Percentiles rank a stretch among this genome's conserved stretches.
phyloP scores from a whole-genome alignment of 2,797 vertebrate species.

The Hephaestus fuliginosus region DNA sequence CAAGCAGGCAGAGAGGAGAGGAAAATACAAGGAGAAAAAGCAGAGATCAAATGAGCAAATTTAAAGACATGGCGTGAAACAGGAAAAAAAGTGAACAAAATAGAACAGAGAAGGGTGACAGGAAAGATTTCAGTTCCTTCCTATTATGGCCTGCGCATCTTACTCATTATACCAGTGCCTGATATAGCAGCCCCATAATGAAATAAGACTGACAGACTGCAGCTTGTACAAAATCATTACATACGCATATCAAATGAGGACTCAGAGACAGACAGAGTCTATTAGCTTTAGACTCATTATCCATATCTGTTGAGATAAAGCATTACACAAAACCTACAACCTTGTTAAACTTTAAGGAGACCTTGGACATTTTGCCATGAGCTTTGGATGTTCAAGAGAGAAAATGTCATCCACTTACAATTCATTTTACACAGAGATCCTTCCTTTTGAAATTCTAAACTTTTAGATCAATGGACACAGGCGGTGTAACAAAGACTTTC shows the following conservation, averaged over 20 bases:
- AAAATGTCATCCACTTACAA: slow-evolving; percentile 23
- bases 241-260: slow-evolving; percentile 60
- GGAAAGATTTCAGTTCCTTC: slow-evolving; percentile 37
- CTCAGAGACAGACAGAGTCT: slow-evolving; percentile 50
- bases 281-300: slow-evolving; percentile 59
- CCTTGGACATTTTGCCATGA: slow-evolving; percentile 33
- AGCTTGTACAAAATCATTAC: slow-evolving; percentile 66
- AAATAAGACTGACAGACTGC: slow-evolving; percentile 68
- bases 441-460: slow-evolving; percentile 25
- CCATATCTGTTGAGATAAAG: slow-evolving; percentile 60
- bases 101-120: slow-evolving; percentile 1
- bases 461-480: neutral
- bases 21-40: slow-evolving; percentile 18
- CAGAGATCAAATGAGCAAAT: slow-evolving; percentile 35
- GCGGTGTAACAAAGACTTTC: slow-evolving; percentile 27
- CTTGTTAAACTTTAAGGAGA: slow-evolving; percentile 51
- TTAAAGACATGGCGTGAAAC: slow-evolving; percentile 16
- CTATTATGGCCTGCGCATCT: slow-evolving; percentile 44
- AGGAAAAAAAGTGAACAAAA: slow-evolving; percentile 23
- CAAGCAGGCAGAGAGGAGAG: neutral
- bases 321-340: slow-evolving; percentile 53
- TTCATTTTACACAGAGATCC: neutral
- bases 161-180: slow-evolving; percentile 47
- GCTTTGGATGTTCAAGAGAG: slow-evolving; percentile 20
- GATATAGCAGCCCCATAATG: slow-evolving; percentile 63